phyloP scores from a whole-genome alignment of 2,797 vertebrate species.

The Falco columbarius region DNA sequence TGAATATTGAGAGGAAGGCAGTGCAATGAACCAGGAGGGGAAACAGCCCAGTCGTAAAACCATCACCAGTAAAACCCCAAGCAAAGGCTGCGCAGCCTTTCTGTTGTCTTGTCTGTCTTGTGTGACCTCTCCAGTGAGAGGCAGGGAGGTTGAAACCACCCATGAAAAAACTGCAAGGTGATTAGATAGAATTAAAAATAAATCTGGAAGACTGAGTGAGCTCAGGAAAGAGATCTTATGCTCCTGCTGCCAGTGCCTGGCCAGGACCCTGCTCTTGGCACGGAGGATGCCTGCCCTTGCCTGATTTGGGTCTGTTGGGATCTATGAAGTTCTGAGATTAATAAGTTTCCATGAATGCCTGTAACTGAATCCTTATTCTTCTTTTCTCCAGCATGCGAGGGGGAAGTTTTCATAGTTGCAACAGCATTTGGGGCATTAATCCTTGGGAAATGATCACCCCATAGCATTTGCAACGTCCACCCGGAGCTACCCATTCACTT shows the following conservation, averaged over 20 bases:
- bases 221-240: background rate
- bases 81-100: background rate
- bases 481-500: background rate
- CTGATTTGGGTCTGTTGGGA: background rate
- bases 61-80: background rate
- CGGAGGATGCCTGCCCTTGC: background rate
- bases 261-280: background rate
- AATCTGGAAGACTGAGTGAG: background rate
- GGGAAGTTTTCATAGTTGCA: background rate
- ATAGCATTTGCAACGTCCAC: background rate
- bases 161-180: background rate
- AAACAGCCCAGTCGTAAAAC: background rate
- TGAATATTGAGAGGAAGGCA: background rate
- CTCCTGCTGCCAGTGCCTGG: background rate
- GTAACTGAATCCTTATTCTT: background rate
- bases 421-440: background rate
- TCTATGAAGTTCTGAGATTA: background rate
- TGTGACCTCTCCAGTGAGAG: background rate
- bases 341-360: background rate
- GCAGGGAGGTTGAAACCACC: background rate
- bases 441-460: background rate
- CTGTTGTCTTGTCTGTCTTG: background rate
- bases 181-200: background rate
- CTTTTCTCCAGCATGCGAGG: background rate
- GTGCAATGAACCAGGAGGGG: background rate